phyloP scores from a whole-genome alignment of 2,888 invertebrate species.

The Beris chalybata region DNA sequence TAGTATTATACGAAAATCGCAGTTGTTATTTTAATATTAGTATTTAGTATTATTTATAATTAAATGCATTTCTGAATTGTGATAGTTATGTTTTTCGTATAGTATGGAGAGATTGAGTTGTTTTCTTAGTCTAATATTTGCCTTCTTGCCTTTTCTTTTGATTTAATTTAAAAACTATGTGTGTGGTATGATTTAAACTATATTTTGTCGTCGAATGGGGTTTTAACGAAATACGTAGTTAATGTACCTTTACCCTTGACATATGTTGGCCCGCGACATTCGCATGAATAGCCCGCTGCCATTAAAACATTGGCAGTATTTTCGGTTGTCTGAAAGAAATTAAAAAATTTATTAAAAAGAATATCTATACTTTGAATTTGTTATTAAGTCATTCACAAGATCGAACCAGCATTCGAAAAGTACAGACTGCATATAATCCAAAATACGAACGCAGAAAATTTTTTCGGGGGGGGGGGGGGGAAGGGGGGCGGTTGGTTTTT shows the following conservation, averaged over 20 bases:
- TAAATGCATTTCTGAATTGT: constrained; percentile 16
- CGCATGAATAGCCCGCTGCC: constrained; percentile 83
- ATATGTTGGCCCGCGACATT: constrained; percentile 87
- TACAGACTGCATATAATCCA: no score
- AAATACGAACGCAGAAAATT: no score
- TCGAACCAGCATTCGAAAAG: background rate
- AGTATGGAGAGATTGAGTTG: constrained; percentile 11
- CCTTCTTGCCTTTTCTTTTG: background rate
- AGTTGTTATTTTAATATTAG: no score
- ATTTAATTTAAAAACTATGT: background rate
- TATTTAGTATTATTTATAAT: background rate
- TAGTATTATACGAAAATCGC: no score
- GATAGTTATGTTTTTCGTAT: background rate
- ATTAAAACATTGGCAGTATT: constrained; percentile 81
- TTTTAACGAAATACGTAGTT: constrained; percentile 89
- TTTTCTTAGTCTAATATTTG: background rate
- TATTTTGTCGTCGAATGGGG: constrained; percentile 69
- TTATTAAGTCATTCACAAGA: background rate
- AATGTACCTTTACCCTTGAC: constrained; percentile 95
- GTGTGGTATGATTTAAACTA: constrained; percentile 41
- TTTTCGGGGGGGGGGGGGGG: no score
- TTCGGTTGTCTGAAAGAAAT: constrained; percentile 68
- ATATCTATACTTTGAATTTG: background rate
- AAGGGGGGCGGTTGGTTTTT: no score
- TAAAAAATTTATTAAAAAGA: background rate